phyloP scores from a whole-genome alignment of 92 coral and sea anemone genomes.

The Nematostella vectensis region DNA sequence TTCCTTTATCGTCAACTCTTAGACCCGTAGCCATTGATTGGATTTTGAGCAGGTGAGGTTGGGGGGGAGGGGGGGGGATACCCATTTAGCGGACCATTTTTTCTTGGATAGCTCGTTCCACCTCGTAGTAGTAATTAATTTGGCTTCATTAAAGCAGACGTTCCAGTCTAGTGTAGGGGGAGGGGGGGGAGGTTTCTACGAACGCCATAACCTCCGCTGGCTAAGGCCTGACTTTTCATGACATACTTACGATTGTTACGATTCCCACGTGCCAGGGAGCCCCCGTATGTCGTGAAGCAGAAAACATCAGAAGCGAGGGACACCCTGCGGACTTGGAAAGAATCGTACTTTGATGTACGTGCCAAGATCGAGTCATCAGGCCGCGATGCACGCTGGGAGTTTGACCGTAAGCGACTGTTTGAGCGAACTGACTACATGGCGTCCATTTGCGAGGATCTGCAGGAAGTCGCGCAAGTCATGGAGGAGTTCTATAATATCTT shows the following conservation, averaged over 20 bases:
- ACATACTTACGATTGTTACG: background rate
- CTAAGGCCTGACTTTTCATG: too few relatives aligned
- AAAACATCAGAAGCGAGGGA: slow-evolving; percentile 89
- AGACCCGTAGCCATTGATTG: too few relatives aligned
- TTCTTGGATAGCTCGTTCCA: too few relatives aligned
- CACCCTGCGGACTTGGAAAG: slow-evolving; percentile 87
- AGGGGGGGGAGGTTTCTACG: too few relatives aligned
- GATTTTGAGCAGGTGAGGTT: too few relatives aligned
- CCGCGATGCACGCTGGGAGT: slow-evolving; percentile 98
- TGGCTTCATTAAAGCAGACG: too few relatives aligned
- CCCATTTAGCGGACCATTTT: too few relatives aligned
- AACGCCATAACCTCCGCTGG: too few relatives aligned
- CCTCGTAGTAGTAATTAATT: too few relatives aligned
- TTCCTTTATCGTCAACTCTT: too few relatives aligned
- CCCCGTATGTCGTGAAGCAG: slow-evolving; percentile 67
- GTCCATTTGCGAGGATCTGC: slow-evolving; percentile 84
- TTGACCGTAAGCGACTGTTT: slow-evolving; percentile 91
- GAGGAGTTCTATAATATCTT: slow-evolving; percentile 97
- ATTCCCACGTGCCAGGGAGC: slow-evolving; percentile 40
- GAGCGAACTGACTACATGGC: slow-evolving; percentile 99
- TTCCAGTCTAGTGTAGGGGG: too few relatives aligned
- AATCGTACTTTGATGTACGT: slow-evolving; percentile 90
- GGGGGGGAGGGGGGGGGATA: too few relatives aligned
- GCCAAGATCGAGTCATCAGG: slow-evolving; percentile 99
- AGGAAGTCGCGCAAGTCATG: slow-evolving; percentile 94